phyloP scores from a whole-genome alignment of 2,797 vertebrate species.

The Gallinago nigripennis region DNA sequence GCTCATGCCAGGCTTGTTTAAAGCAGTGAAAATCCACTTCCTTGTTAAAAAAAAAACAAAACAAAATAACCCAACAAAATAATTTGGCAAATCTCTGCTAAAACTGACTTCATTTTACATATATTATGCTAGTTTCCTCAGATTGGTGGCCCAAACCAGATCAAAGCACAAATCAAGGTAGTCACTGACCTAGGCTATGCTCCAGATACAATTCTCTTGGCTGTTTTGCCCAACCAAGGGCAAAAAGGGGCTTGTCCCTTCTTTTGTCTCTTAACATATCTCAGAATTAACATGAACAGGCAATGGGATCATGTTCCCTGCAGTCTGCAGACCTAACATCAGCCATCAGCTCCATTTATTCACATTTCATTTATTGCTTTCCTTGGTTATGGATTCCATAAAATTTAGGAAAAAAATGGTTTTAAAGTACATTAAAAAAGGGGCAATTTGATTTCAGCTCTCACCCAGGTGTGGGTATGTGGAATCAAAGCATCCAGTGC shows the following conservation, averaged over 20 bases:
- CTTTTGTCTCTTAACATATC: neutral
- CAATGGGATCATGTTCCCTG: neutral
- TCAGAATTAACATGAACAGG: neutral
- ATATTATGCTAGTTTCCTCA: neutral
- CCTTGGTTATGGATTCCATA: neutral
- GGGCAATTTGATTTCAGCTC: neutral
- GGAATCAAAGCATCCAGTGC: neutral
- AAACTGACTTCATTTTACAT: neutral
- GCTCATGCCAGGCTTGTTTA: neutral
- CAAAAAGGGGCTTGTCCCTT: neutral
- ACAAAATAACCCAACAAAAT: neutral
- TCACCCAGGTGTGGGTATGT: neutral
- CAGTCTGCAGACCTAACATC: neutral
- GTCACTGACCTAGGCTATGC: neutral
- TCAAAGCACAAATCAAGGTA: neutral
- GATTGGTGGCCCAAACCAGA: neutral
- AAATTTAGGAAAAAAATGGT: neutral
- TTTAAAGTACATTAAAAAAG: neutral
- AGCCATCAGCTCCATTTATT: neutral
- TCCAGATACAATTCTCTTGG: neutral
- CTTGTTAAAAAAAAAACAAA: neutral
- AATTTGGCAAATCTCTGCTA: neutral
- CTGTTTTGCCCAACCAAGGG: accelerated
- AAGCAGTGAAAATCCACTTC: neutral
- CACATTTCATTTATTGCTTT: neutral